phyloP scores from a whole-genome alignment of 2,888 invertebrate genomes.

The Noctua janthe region DNA sequence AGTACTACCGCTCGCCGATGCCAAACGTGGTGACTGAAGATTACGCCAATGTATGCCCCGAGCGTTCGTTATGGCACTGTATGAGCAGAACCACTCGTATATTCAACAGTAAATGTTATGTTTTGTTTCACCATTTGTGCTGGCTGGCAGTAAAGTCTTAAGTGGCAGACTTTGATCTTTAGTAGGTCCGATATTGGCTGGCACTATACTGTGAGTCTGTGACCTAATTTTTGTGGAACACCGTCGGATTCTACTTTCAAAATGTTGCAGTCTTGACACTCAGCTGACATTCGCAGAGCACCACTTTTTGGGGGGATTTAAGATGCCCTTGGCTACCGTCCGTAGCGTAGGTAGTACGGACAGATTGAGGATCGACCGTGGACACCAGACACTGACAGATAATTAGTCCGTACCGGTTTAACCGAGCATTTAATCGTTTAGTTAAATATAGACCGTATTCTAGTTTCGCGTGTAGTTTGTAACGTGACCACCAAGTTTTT shows the following conservation, averaged over 20 bases:
- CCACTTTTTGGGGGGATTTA: not conserved
- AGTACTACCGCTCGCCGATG: slow-evolving; percentile 34
- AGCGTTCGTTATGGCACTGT: slow-evolving; percentile 36
- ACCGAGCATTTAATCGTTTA: not conserved
- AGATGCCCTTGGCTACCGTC: not conserved
- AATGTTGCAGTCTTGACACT: not conserved
- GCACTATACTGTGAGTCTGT: not conserved
- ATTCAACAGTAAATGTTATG: slow-evolving; percentile 44
- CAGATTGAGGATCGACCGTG: not conserved
- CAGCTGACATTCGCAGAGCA: slow-evolving; percentile 7
- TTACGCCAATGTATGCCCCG: slow-evolving; percentile 37
- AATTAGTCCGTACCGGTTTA: not conserved
- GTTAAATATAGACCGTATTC: not conserved
- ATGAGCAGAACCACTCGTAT: slow-evolving; percentile 36
- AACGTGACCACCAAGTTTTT: not conserved
- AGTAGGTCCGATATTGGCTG: not conserved
- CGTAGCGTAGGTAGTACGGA: not conserved
- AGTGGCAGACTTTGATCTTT: slow-evolving; percentile 22
- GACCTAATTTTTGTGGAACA: slow-evolving; percentile 21
- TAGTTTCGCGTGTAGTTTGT: not conserved
- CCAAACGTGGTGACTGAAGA: slow-evolving; percentile 49
- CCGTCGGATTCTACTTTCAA: slow-evolving; percentile 10
- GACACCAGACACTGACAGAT: not conserved
- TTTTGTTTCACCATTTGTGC: slow-evolving; percentile 31
- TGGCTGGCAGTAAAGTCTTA: slow-evolving; percentile 8